Conservation (phyloP, 2,888 invertebrate species). For the Eumacrocentrus americanus region DNA sequence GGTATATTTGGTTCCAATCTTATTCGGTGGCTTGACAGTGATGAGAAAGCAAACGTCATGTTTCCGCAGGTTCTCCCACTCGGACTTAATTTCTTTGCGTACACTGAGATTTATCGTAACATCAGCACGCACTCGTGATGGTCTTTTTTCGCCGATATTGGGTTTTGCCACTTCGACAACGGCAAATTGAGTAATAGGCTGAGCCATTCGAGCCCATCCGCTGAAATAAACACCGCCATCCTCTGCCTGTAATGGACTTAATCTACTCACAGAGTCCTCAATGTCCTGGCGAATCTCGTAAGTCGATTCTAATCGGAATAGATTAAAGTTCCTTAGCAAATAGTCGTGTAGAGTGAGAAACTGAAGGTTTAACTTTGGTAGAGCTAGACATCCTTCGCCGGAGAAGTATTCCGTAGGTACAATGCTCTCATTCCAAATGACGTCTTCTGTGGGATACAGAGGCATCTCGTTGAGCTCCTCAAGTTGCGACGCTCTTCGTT, state of each 20-base stretch:
- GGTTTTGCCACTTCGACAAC: constrained; percentile 95
- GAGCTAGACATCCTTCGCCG: constrained; percentile 92
- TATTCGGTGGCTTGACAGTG: constrained; percentile 83
- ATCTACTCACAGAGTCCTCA: constrained; percentile 92
- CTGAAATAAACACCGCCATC: constrained; percentile 88
- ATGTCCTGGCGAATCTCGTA: constrained; percentile 99
- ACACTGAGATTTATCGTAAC: constrained; percentile 92
- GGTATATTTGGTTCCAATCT: constrained; percentile 85
- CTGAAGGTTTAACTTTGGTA: constrained; percentile 97
- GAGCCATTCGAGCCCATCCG: constrained; percentile 99
- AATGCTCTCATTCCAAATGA: constrained; percentile 99
- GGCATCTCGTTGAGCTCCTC: constrained; percentile 98
- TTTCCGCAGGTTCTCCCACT: constrained; percentile 96
- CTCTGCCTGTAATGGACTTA: constrained; percentile 94
- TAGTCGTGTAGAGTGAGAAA: constrained; percentile 99
- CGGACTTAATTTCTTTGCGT: constrained; percentile 87
- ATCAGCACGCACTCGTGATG: constrained; percentile 94
- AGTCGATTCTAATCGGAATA: constrained; percentile 97
- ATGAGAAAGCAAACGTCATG: constrained; percentile 98
- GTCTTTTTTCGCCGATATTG: constrained; percentile 91
- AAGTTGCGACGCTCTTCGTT: constrained; percentile 87
- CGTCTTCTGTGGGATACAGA: constrained; percentile 95
- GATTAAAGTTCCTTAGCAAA: constrained; percentile 92
- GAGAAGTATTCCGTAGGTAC: constrained; percentile 98
- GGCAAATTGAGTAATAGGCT: constrained; percentile 89